Percentiles rank a stretch among this genome's conserved stretches.
These are phyloP conservation scores for Schmidtea mediterranea DNA, from an alignment of 1,140 invertebrate species.

Conservation along the genomic window DNA sequence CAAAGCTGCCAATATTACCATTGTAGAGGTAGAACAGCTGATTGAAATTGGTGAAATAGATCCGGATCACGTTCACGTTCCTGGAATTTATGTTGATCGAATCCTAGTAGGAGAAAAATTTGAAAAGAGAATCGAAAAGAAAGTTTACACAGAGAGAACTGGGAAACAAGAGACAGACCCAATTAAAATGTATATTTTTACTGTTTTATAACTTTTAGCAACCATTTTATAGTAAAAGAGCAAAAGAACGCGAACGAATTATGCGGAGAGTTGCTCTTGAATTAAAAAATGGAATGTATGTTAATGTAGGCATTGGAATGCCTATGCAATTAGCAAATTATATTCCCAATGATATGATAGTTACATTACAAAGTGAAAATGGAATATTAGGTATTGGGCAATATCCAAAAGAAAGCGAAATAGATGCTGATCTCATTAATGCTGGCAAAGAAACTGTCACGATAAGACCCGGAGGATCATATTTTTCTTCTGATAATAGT, in stretches of 20 bases:
- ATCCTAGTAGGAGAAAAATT: slow-evolving; percentile 51
- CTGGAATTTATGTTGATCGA: slow-evolving; percentile 67
- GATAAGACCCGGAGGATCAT: slow-evolving; percentile 55
- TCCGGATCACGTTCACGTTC: slow-evolving; percentile 63
- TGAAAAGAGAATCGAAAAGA: slow-evolving; percentile 62
- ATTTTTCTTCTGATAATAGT: slow-evolving; percentile 80
- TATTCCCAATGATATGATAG: slow-evolving; percentile 38
- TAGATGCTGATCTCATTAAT: slow-evolving; percentile 91
- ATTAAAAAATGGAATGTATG: slow-evolving; percentile 90
- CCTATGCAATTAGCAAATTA: slow-evolving; percentile 79
- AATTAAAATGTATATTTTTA: neutral
- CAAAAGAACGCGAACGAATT: slow-evolving; percentile 45
- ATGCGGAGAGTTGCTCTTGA: slow-evolving; percentile 67
- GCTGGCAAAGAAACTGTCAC: slow-evolving; percentile 96
- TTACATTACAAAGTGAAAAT: slow-evolving; percentile 72
- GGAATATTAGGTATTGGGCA: slow-evolving; percentile 78
- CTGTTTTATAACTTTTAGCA: too few species aligned
- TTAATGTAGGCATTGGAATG: slow-evolving; percentile 76
- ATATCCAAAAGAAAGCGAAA: slow-evolving; percentile 43
- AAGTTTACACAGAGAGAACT: neutral
- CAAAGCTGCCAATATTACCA: slow-evolving; percentile 55
- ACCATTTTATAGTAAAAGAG: neutral
- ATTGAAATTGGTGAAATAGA: slow-evolving; percentile 52
- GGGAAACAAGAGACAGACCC: neutral
- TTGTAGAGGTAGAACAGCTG: slow-evolving; percentile 79